A percentile compares a stretch with the other conserved stretches of the same genome.
These are phyloP conservation scores for Myotis daubentonii DNA, from an alignment of 2,797 vertebrate species.

Conservation along the genomic window DNA sequence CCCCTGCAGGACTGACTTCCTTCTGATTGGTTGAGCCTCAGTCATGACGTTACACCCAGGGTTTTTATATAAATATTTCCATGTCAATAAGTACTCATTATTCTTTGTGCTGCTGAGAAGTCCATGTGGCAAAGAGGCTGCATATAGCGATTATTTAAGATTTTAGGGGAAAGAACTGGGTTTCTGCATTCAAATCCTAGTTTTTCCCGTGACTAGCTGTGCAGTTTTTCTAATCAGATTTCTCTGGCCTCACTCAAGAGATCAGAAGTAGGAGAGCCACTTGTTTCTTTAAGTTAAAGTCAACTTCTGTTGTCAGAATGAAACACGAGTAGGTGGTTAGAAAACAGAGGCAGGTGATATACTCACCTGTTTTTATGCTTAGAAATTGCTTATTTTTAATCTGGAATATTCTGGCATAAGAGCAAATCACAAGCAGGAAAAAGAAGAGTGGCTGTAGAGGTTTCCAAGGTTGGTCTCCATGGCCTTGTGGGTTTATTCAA, in stretches of 20 bases:
- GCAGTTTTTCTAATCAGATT: neutral
- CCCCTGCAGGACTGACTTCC: too few relatives aligned
- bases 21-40: too few relatives aligned
- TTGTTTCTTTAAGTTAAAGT: neutral
- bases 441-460: neutral
- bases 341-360: neutral
- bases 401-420: neutral
- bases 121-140: neutral
- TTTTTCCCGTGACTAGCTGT: neutral
- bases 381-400: neutral
- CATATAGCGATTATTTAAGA: neutral
- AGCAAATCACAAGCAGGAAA: neutral
- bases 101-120: neutral
- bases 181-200: neutral
- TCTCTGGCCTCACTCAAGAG: neutral
- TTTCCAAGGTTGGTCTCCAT: neutral
- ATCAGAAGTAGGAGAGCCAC: neutral
- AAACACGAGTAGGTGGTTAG: neutral
- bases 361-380: neutral
- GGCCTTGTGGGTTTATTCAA: neutral
- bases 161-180: too few relatives aligned
- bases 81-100: neutral
- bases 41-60: too few relatives aligned
- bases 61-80: neutral
- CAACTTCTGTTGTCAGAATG: conserved; percentile 1